Evolutionary conservation across 2,888 invertebrate species (phyloP).

Genomic region (Crocallis elinguaria): DNA sequence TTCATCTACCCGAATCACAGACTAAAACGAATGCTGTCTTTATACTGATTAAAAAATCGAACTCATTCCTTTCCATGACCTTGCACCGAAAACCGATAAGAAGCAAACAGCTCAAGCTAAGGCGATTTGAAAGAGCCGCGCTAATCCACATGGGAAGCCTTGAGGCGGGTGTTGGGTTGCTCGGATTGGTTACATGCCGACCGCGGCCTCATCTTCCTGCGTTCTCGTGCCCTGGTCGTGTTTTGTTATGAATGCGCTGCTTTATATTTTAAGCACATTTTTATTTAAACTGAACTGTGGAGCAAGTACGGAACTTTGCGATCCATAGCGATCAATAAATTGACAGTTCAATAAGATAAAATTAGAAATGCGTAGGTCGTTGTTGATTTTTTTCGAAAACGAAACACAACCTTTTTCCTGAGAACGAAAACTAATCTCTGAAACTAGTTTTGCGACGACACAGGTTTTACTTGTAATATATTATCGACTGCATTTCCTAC

Average conservation of each 20-base stretch:
- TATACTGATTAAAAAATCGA: not conserved
- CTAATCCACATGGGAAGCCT: constrained; percentile 79
- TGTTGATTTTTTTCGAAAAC: too few species aligned
- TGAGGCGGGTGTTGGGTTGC: constrained; percentile 70
- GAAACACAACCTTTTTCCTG: too few species aligned
- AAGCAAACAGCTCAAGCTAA: constrained; percentile 44
- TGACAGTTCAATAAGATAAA: too few species aligned
- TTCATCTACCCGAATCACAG: too few species aligned
- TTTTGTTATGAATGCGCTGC: not conserved
- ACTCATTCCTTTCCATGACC: constrained; percentile 13
- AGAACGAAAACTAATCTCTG: too few species aligned
- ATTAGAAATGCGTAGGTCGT: too few species aligned
- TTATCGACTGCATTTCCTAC: too few species aligned
- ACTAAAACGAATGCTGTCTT: not conserved
- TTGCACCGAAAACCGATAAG: constrained; percentile 14
- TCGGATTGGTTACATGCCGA: constrained; percentile 70
- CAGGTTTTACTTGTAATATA: too few species aligned
- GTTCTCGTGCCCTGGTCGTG: constrained; percentile 11
- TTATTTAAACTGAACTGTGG: too few species aligned
- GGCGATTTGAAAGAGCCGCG: constrained; percentile 65
- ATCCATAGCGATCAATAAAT: too few species aligned
- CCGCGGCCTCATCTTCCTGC: constrained; percentile 64
- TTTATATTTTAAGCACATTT: constrained; percentile 1
- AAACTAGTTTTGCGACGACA: too few species aligned
- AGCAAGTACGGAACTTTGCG: too few species aligned